Evolutionary conservation across 2,888 invertebrate species (phyloP), one percentile per base, ranked within the genome.

Genomic region (Girardia tigrina): DNA sequence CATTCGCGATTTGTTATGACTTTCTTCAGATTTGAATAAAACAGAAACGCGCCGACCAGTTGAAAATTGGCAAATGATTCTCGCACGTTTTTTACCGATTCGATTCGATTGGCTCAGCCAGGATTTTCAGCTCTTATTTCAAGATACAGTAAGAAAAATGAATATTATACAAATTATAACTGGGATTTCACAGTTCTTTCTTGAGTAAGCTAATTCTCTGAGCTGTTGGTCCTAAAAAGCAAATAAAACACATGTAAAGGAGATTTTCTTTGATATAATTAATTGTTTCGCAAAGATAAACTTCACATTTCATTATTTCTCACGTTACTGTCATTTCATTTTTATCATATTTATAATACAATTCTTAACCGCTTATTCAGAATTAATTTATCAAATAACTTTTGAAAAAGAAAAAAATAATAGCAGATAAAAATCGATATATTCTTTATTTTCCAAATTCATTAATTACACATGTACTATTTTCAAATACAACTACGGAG

Each of bases 291-390:
- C 97, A 92, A 73, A 98, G 86, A 83, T 93, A 98, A 6, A 98
- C 95, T 85, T 99, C 98, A 80, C 94, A 92, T 85, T 94, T 92
- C 78, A 97, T 88, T 83, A 98, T 95, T 86, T 99, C 98, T 0
- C 95, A 94, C 83, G 97, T 95, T 78, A 95, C 91, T 88, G 99
- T 98, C 95, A 99, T 97, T 73, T 98, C 97, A 0, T 92, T 79
- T 92, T 90, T 2, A 94, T 92, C 94, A 99, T 98, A 86, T 93
- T 94, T 71, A 91, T 90, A 78, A 98, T 89, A 84, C 97, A 98
- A 83, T 91, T 88, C 84, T 93, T 94, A 6, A 94, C 89, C 71
- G 94, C 92, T 79, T 89, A 88, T 81, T 94, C 89, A 26, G 94
- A 89, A 85, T 97, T 92, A 97, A 97, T 87, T 23, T 56, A 56